Conservation (phyloP, 2,113 vertebrate species). For the Suricata suricatta region DNA sequence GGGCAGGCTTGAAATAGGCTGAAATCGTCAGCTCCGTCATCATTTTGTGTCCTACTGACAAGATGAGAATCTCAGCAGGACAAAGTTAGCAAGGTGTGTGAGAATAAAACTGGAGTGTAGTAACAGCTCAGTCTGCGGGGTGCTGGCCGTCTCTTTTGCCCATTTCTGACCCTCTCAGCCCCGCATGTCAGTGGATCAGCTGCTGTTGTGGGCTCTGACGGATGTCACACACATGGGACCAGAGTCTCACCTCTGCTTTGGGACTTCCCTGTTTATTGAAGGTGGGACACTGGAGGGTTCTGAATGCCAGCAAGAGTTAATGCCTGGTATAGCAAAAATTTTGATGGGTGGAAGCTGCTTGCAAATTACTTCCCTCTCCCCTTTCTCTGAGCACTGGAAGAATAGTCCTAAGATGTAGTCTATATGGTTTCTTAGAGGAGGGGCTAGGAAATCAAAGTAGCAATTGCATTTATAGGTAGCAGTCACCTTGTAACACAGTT, state of each 20-base stretch:
- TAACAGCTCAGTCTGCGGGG: background rate
- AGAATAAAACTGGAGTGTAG: background rate
- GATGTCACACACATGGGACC: background rate
- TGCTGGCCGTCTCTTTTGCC: background rate
- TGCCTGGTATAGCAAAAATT: background rate
- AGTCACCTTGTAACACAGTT: background rate
- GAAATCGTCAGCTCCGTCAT: background rate
- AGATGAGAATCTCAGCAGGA: background rate
- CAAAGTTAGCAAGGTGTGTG: background rate
- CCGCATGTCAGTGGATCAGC: background rate
- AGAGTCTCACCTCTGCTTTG: background rate
- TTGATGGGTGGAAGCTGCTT: background rate
- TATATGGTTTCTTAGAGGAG: background rate
- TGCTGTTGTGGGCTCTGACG: background rate
- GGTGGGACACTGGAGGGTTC: background rate
- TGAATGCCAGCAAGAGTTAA: background rate
- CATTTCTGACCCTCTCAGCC: background rate
- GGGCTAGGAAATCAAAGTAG: background rate
- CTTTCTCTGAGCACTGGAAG: background rate
- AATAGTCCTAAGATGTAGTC: background rate
- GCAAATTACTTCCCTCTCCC: background rate
- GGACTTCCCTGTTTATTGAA: background rate
- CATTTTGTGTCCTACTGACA: background rate
- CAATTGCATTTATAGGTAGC: background rate
- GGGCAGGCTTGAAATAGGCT: background rate